Evolutionary conservation across 1,140 invertebrate species (phyloP).

Genomic region (Sycophaga agraensis): DNA sequence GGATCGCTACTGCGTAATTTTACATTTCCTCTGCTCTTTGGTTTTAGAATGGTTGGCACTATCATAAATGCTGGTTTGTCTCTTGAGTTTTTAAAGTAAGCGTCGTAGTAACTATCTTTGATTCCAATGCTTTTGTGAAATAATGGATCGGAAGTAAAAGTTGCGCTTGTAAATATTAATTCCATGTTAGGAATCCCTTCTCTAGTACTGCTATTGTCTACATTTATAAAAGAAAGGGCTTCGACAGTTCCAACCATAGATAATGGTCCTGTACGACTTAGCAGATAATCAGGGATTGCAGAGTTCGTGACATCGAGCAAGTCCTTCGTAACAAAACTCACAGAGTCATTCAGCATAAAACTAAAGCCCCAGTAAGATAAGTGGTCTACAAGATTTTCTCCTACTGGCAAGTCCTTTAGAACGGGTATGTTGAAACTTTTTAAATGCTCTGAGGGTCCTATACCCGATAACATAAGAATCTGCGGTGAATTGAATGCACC

Average conservation of each 20-base stretch:
- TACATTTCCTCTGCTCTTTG: not conserved
- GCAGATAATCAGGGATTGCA: not conserved
- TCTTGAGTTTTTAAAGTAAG: not conserved
- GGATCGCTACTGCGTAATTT: slow-evolving; percentile 3
- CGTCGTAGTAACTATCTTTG: not conserved
- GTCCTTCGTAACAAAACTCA: not conserved
- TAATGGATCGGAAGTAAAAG: not conserved
- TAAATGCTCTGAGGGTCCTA: slow-evolving; percentile 64
- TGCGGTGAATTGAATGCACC: slow-evolving; percentile 74
- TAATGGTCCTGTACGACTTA: not conserved
- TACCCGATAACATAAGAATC: slow-evolving; percentile 70
- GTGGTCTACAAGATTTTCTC: slow-evolving; percentile 63
- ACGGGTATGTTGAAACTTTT: slow-evolving; percentile 46
- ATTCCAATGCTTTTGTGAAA: not conserved
- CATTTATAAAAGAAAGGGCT: not conserved
- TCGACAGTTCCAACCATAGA: not conserved
- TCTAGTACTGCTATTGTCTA: not conserved
- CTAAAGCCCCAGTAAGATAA: slow-evolving; percentile 31
- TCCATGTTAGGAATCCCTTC: not conserved
- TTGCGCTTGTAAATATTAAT: not conserved
- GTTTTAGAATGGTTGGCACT: not conserved
- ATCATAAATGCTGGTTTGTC: not conserved
- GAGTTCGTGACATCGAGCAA: not conserved
- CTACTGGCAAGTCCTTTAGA: slow-evolving; percentile 60
- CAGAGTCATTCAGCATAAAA: slow-evolving; percentile 1